Percentiles rank a stretch among this genome's conserved stretches.
Conservation (phyloP, 2,113 vertebrate genomes). For the Colius striatus region DNA sequence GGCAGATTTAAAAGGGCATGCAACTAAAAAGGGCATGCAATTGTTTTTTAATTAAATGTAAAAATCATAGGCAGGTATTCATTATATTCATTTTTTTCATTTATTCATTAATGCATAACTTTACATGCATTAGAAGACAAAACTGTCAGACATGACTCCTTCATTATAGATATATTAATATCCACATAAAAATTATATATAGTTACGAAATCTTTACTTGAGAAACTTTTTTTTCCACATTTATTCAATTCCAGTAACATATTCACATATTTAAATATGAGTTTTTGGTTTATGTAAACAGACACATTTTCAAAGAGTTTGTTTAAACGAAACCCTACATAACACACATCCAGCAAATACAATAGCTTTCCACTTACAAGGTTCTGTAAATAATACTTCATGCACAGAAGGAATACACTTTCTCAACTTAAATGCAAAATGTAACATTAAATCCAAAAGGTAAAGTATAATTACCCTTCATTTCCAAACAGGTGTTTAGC, state of each 20-base stretch:
- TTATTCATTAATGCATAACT: too few relatives aligned
- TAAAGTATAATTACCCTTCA: background rate
- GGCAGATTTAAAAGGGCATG: too few relatives aligned
- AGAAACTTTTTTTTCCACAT: background rate
- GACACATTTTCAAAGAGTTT: background rate
- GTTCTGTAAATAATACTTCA: background rate
- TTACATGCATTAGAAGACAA: background rate
- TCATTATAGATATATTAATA: background rate
- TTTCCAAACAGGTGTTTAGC: background rate
- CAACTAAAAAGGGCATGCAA: background rate
- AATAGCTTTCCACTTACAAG: background rate
- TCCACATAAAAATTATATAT: background rate
- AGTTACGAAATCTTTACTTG: background rate
- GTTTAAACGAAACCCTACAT: background rate
- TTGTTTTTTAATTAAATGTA: background rate
- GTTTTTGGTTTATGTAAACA: background rate
- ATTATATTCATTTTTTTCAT: too few relatives aligned
- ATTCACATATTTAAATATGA: background rate
- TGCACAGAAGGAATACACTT: background rate
- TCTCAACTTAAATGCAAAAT: background rate
- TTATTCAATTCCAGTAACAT: background rate
- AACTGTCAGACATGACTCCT: background rate
- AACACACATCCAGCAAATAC: background rate
- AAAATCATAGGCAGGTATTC: background rate
- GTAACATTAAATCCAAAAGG: too few relatives aligned